phyloP scores from a whole-genome alignment of 2,113 vertebrate genomes.

The Rhinopomastus cyanomelas region DNA sequence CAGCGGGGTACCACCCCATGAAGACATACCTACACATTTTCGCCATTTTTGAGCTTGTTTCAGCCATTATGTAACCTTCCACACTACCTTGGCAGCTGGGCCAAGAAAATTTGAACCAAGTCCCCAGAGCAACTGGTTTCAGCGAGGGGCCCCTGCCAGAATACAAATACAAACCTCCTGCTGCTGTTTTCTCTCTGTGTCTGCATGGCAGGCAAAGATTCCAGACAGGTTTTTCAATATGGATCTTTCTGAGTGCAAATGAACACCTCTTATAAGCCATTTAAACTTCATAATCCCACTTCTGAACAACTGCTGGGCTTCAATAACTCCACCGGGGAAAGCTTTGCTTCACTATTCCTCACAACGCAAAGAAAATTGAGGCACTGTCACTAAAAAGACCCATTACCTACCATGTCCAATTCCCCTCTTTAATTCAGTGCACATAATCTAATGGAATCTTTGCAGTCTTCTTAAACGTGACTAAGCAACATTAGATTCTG shows the following conservation, averaged over 20 bases:
- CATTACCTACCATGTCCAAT: neutral
- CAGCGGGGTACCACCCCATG: neutral
- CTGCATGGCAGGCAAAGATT: conserved; percentile 40
- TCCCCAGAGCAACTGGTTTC: conserved; percentile 63
- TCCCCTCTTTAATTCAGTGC: neutral
- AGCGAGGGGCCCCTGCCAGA: conserved; percentile 50
- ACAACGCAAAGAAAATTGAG: neutral
- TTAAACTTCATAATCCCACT: neutral
- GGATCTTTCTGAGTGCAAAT: neutral
- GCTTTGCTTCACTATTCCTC: neutral
- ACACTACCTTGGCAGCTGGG: conserved; percentile 50
- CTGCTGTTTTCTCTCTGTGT: conserved; percentile 38
- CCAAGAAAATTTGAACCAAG: conserved; percentile 55
- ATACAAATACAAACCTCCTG: conserved; percentile 64
- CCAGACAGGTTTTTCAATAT: conserved; percentile 10
- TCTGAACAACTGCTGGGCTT: neutral
- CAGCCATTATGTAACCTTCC: conserved; percentile 64
- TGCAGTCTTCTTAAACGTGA: neutral
- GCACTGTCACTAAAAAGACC: neutral
- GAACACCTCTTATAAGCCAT: neutral
- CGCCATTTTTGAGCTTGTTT: conserved; percentile 56
- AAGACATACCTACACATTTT: conserved; percentile 36
- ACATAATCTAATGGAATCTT: neutral
- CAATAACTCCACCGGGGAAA: neutral
- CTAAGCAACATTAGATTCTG: neutral